Base-by-base conservation (phyloP, 2,113 vertebrate species). In the Pyxicephalus adspersus region DNA sequence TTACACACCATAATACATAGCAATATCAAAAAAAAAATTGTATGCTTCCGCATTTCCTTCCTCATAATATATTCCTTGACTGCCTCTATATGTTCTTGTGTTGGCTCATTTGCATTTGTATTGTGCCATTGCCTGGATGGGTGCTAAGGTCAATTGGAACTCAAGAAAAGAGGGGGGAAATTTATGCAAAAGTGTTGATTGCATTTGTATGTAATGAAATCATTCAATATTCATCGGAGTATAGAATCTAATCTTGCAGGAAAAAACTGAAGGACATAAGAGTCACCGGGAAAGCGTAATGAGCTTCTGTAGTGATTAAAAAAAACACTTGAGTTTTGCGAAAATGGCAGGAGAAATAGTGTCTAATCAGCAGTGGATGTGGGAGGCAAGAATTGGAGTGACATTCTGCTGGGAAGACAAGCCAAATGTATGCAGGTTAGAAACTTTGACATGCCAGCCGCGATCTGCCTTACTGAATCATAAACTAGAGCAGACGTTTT, bases 221-320 rank as follows among this genome's bases (percentile, higher is more conserved):
- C 94, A 94, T 94, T 93, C 93, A 94, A 94, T 94, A 94, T 94
- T 94, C 94, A 94, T 94, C 92, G 91, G 90, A 91, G 91, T 94
- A 92, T 91, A 93, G 91, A 92, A 90, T 93, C 92, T 92, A 93
- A 94, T 94, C 93, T 92, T 91, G 91, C 91, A 90, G 91, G 92
- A 92, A 91, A 92, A 91, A 92, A 91, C 94, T 95, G 94, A 94
- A 91, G 91, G 93, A 97, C 97, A 97, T 96, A 97, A 96, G 94
- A 96, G 94, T 94, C 92, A 90, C 91, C 86, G 92, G 90, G 92
- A 91, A 92, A 89, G 94, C 90, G 92, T 95, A 94, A 95, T 91
- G 91, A 92, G 92, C 89, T 85, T 83, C 89, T 96, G 92, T 94
- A 95, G 96, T 96, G 95, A 96, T 94, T 94, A 94, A 95, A 94